Conservation (phyloP, 2,888 invertebrate species). For the Nesidiocoris tenuis region DNA sequence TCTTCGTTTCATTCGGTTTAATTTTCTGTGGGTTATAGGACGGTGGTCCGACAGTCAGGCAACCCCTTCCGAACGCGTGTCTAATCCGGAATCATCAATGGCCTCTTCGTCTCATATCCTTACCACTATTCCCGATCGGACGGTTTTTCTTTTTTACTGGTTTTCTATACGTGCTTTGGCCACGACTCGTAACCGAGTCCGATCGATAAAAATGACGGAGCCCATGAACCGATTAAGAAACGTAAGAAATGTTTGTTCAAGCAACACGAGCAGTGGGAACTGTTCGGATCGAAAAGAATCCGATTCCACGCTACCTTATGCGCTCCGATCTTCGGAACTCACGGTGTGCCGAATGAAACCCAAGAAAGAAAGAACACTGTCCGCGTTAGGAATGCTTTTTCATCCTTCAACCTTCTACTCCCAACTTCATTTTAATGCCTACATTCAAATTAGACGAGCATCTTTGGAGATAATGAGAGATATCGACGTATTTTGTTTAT, state of each 20-base stretch:
- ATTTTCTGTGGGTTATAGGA: slow-evolving; percentile 1
- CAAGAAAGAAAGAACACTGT: not conserved
- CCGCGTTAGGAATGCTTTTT: not conserved
- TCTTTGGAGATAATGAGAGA: no score
- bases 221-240: slow-evolving; percentile 21
- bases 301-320: not conserved
- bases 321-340: no score
- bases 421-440: no score
- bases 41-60: slow-evolving; percentile 16
- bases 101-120: slow-evolving; percentile 4
- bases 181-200: slow-evolving; percentile 37
- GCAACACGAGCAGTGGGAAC: not conserved
- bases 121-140: not conserved
- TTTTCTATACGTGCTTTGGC: slow-evolving; percentile 8
- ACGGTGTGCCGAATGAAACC: not conserved
- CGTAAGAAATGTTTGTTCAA: slow-evolving; percentile 35
- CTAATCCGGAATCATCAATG: slow-evolving; percentile 31
- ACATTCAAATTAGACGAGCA: no score
- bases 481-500: no score
- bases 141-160: slow-evolving; percentile 2
- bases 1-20: slow-evolving; percentile 18
- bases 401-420: no score
- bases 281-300: not conserved
- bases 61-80: slow-evolving; percentile 11
- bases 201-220: slow-evolving; percentile 37